phyloP scores from a whole-genome alignment of 2,797 vertebrate genomes.

The Mormyrus proboscirostris region DNA sequence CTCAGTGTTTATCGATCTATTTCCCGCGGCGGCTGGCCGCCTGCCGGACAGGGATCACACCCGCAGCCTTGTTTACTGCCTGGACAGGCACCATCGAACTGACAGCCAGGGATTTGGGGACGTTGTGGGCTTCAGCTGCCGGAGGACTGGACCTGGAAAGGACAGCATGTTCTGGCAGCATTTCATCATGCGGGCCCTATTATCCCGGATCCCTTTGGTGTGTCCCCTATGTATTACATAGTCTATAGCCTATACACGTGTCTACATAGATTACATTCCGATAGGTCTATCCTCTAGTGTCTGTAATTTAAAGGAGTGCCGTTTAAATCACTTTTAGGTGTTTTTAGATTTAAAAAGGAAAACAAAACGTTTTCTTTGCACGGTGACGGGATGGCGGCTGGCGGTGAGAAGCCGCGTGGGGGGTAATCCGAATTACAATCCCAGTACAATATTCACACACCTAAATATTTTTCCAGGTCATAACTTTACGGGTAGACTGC shows the following conservation, averaged over 20 bases:
- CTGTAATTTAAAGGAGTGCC: not conserved
- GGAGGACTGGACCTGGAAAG: not conserved
- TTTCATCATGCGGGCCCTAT: not conserved
- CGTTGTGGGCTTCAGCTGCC: not conserved
- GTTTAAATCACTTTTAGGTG: not conserved
- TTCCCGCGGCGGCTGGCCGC: not conserved
- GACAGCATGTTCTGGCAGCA: not conserved
- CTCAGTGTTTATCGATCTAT: not conserved
- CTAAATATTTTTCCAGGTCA: slow-evolving; percentile 14
- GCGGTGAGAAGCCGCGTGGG: not conserved
- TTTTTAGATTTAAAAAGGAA: not conserved
- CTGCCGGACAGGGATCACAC: not conserved
- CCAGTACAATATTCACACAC: not conserved
- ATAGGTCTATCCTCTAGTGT: not conserved
- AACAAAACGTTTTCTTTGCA: not conserved
- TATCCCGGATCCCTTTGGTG: not conserved
- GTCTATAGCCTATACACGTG: not conserved
- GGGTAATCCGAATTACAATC: slow-evolving; percentile 13
- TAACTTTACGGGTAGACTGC: slow-evolving; percentile 9
- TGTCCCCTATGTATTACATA: slow-evolving; percentile 1
- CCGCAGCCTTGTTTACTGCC: slow-evolving; percentile 7
- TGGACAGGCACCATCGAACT: not conserved
- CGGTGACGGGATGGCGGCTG: not conserved
- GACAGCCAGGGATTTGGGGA: not conserved
- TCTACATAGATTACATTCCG: not conserved